Conservation (phyloP, 2,888 invertebrate genomes). For the Neoascia interrupta region DNA sequence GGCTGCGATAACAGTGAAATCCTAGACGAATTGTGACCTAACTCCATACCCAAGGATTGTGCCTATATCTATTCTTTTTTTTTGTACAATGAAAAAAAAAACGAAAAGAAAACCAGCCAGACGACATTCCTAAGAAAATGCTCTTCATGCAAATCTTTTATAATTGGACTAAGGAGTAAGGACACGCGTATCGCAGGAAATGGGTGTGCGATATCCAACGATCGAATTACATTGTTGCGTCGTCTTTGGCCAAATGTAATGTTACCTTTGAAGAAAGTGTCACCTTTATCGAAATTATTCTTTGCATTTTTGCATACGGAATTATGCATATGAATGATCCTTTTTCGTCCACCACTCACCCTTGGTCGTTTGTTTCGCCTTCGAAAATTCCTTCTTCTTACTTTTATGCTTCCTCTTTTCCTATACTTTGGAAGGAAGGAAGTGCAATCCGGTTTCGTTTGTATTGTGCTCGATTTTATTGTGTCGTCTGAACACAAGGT, state of each 20-base stretch:
- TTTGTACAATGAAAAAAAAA: background rate
- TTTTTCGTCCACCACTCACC: slow-evolving; percentile 40
- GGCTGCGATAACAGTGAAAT: slow-evolving; percentile 14
- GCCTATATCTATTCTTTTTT: background rate
- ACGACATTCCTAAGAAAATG: slow-evolving; percentile 36
- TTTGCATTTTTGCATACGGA: slow-evolving; percentile 50
- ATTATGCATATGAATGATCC: slow-evolving; percentile 61
- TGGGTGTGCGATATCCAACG: slow-evolving; percentile 61
- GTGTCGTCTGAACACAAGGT: slow-evolving; percentile 56
- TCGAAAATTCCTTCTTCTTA: background rate
- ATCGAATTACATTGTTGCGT: slow-evolving; percentile 66
- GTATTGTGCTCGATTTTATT: slow-evolving; percentile 57
- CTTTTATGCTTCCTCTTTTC: slow-evolving; percentile 15
- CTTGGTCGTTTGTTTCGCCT: slow-evolving; percentile 6
- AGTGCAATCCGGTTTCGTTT: slow-evolving; percentile 61
- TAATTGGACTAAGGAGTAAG: slow-evolving; percentile 57
- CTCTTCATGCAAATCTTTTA: slow-evolving; percentile 61
- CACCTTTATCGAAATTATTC: slow-evolving; percentile 30
- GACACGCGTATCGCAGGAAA: slow-evolving; percentile 70
- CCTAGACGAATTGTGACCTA: slow-evolving; percentile 24
- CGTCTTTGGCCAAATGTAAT: slow-evolving; percentile 38
- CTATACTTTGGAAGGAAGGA: slow-evolving; percentile 31
- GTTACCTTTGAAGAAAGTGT: slow-evolving; percentile 46
- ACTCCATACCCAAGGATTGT: slow-evolving; percentile 2
- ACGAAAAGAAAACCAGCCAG: slow-evolving; percentile 25